phyloP scores from a whole-genome alignment of 2,113 vertebrate genomes.

The Thermophis baileyi region DNA sequence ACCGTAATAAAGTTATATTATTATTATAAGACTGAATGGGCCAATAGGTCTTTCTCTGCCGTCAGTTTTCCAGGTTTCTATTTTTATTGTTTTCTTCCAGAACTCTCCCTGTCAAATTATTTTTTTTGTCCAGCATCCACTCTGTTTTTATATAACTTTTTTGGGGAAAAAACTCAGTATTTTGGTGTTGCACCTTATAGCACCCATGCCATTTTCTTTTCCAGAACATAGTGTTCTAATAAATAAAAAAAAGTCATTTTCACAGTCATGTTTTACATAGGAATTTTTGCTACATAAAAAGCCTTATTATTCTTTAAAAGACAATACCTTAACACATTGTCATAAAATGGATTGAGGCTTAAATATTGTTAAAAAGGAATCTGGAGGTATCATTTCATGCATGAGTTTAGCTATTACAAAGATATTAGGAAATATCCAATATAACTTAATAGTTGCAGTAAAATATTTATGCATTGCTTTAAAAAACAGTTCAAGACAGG shows the following conservation, averaged over 20 bases:
- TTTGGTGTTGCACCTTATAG: conserved; percentile 17
- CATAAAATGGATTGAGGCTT: conserved; percentile 58
- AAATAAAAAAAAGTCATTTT: too few species aligned
- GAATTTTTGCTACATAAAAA: conserved; percentile 49
- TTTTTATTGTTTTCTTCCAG: background rate
- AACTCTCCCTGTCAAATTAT: background rate
- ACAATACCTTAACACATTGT: conserved; percentile 41
- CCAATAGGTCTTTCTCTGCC: background rate
- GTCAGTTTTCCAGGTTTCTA: background rate
- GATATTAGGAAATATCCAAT: conserved; percentile 59
- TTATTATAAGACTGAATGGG: background rate
- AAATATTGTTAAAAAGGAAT: conserved; percentile 53
- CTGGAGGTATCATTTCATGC: conserved; percentile 58
- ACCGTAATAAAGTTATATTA: too few species aligned
- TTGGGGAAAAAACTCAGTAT: background rate
- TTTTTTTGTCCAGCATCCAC: background rate
- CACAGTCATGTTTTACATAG: conserved; percentile 40
- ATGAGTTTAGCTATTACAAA: conserved; percentile 59
- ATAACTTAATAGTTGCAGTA: conserved; percentile 56
- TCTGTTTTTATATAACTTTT: background rate
- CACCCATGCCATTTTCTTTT: conserved; percentile 41
- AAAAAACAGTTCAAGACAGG: accelerated
- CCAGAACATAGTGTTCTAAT: background rate
- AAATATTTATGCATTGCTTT: conserved; percentile 38
- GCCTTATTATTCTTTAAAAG: conserved; percentile 48